phyloP scores from a whole-genome alignment of 2,113 vertebrate species.

The Poeciliopsis turrubarensis region DNA sequence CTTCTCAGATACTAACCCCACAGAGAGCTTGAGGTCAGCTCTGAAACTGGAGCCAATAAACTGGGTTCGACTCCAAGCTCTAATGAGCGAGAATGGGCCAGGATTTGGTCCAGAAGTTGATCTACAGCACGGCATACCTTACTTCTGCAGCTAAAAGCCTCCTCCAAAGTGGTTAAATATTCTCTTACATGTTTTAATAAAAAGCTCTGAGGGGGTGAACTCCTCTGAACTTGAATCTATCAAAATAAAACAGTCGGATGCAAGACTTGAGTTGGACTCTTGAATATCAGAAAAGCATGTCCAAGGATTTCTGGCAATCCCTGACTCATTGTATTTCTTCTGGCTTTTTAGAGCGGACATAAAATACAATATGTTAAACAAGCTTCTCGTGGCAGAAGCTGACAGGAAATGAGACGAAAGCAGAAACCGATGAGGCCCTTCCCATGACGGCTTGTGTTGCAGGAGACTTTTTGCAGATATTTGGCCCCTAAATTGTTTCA shows the following conservation, averaged over 20 bases:
- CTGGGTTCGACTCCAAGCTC: not conserved
- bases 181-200: not conserved
- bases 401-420: slow-evolving; percentile 58
- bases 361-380: slow-evolving; percentile 35
- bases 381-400: slow-evolving; percentile 32
- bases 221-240: slow-evolving; percentile 32
- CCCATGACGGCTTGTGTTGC: slow-evolving; percentile 47
- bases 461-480: slow-evolving; percentile 61
- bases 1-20: not conserved
- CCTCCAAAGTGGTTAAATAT: not conserved
- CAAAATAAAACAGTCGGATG: slow-evolving; percentile 38
- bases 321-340: slow-evolving; percentile 6
- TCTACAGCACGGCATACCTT: not conserved
- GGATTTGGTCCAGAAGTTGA: too few relatives aligned
- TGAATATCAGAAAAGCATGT: slow-evolving; percentile 43
- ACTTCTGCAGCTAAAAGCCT: not conserved
- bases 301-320: slow-evolving; percentile 32
- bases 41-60: not conserved
- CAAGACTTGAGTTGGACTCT: slow-evolving; percentile 30
- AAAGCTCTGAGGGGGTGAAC: not conserved
- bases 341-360: slow-evolving; percentile 16
- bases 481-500: slow-evolving; percentile 46
- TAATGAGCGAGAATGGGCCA: too few relatives aligned
- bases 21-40: too few relatives aligned
- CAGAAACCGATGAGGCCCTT: slow-evolving; percentile 30